A percentile compares a stretch with the other conserved stretches of the same genome.
These are phyloP conservation scores for Batillaria attramentaria DNA, from an alignment of 1,140 invertebrate genomes.

Conservation along the genomic window DNA sequence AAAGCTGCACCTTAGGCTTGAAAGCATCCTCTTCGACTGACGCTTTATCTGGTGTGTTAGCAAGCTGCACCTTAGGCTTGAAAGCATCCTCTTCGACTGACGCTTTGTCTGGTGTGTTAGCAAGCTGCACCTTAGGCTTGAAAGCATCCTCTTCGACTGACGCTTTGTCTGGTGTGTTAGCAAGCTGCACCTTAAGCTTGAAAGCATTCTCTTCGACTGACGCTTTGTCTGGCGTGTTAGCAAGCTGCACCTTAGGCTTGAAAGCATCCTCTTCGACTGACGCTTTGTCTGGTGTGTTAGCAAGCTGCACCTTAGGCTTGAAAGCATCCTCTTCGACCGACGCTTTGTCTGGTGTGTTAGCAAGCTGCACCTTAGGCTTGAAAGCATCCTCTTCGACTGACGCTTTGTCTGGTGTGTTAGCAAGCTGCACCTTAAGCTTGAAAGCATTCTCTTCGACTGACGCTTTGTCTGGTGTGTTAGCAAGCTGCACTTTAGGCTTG, in stretches of 20 bases:
- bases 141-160: not conserved
- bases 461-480: not conserved
- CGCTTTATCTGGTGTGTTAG: not conserved
- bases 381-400: not conserved
- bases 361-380: not conserved
- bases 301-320: not conserved
- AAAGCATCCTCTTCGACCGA: not conserved
- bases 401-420: not conserved
- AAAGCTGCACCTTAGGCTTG: not conserved
- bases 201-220: not conserved
- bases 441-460: not conserved
- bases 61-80: not conserved
- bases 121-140: not conserved
- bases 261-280: not conserved
- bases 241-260: not conserved
- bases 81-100: not conserved
- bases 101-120: not conserved
- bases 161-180: not conserved
- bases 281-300: not conserved
- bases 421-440: not conserved
- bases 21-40: not conserved
- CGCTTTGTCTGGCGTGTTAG: not conserved
- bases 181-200: not conserved
- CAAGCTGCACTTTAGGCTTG: not conserved
- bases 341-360: not conserved